Base-by-base conservation (phyloP, 1,140 invertebrate genomes). In the Protaetia brevitarsis region DNA sequence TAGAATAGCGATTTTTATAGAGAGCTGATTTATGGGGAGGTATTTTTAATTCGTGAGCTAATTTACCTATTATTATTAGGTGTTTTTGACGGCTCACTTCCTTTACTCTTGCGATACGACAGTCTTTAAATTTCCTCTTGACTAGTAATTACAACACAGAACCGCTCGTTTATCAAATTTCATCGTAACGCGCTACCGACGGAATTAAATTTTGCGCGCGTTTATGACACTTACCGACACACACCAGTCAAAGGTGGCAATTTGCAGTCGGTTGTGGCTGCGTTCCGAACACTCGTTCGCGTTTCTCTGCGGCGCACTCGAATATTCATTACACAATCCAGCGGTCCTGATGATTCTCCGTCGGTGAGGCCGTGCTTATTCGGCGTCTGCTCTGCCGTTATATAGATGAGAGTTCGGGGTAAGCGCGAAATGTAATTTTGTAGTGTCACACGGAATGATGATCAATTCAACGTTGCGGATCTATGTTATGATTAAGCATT, bases 291-390 rank as follows among this genome's bases (percentile, higher is more conserved):
- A 51, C 26, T 51, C 41, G 41, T 51, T 51, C 41, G 41, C 41
- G 41, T 51, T 51, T 51, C 41, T 51, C 41, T 51, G 4, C 41
- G 26, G 41, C 41, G 41, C 41, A 51, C 41, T 51, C 41, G 41
- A 51, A 51, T 51, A 51, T 51, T 51, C 41, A 51, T 51, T 51
- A 51, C 41, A 51, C 41, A 51, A 51, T 23, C 41, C 41, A 51
- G 19, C 26, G 41, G 19, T 51, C n/a, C 37, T 45, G 10, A n/a
- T n/a, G 41, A 23, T 51, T 51, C 41, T 51, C 13, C 31, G 31
- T n/a, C 31, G 8, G 8, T n/a, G 31, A 34, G n/a, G n/a, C n/a
- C 19, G 41, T 23, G 41, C 26, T 23, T 51, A 23, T 51, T 21
- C 41, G 41, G 41, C 11, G 19, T 51, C 41, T 51, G 41, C 41